Base-by-base conservation (phyloP, 2,113 vertebrate species). In the Tragulus kanchil region DNA sequence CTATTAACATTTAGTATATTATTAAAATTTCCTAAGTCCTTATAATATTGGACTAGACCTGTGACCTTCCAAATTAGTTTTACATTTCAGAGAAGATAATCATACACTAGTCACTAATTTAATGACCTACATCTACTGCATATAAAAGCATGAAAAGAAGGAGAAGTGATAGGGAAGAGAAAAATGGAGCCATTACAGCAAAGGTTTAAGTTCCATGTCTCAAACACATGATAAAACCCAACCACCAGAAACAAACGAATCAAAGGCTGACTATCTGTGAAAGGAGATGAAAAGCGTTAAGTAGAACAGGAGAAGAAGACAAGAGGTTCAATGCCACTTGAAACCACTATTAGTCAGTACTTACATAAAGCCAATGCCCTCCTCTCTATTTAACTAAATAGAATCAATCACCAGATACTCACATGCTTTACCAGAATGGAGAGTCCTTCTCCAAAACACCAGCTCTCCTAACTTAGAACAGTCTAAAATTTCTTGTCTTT, bases 211-310 rank as follows among this genome's bases (percentile, higher is more conserved):
- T 23, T 42, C 26, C 13, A 58, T 48, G 78, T 61, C 31, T 59
- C 78, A 84, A 95, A 90, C 54, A 65, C 31, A 90, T n/a, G 11
- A 83, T 85, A 77, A 92, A 92, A 93, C 23, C 13, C 48, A 81
- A 89, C 3, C 5, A 73, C 36, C 13, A 21, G 16, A 83, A 78
- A 1, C 28, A 58, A 65, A 84, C 42, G 5, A 89, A 85, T 81
- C 36, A 73, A 81, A 85, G 36, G 15, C 5, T 26, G 31, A 62
- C 84, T 69, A 90, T 73, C 19, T 59, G 7, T 31, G 26, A 85
- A 15, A 73, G 52, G 28, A 75, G 14, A 94, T 52, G 58, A 84
- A 73, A 31, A 59, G 10, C n/a, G 36, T 6, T n/a, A 79, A 83
- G 45, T 16, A 73, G 4, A 89, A 88, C 8, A 79, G 31, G 31